These are phyloP conservation scores for Drosophila leontia DNA, from an alignment of 1,140 invertebrate genomes.

Conservation along the genomic window DNA sequence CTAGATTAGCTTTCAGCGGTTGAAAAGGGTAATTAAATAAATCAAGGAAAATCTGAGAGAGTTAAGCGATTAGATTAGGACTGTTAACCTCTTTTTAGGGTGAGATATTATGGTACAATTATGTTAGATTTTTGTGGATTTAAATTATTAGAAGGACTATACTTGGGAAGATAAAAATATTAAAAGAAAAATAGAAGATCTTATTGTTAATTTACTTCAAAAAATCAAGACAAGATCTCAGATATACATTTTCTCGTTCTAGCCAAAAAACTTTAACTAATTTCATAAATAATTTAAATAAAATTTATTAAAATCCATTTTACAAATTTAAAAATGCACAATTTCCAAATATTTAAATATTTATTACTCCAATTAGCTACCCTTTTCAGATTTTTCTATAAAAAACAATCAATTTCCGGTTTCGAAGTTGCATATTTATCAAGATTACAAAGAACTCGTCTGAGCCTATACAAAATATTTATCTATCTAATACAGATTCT, in stretches of 20 bases:
- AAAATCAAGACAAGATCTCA: neutral
- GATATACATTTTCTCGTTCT: no score
- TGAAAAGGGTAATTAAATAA: neutral
- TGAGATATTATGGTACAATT: neutral
- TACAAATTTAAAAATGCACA: neutral
- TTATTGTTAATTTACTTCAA: neutral
- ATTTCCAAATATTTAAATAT: neutral
- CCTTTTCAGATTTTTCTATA: neutral
- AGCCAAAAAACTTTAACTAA: neutral
- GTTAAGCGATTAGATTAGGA: slow-evolving; percentile 6
- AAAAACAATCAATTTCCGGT: neutral
- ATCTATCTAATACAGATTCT: slow-evolving; percentile 9
- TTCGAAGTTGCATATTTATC: neutral
- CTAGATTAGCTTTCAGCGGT: slow-evolving; percentile 23
- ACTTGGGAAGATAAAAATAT: neutral
- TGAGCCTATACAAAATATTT: neutral
- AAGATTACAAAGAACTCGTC: slow-evolving; percentile 16
- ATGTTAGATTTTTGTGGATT: neutral
- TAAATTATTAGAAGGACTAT: neutral
- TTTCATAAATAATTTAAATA: neutral
- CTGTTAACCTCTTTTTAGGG: neutral
- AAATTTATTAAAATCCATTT: neutral
- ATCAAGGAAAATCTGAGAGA: neutral
- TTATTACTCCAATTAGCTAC: neutral
- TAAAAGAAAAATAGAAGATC: no score